Evolutionary conservation across 2,797 vertebrate genomes (phyloP), one percentile per base, ranked within the genome.

Genomic region (Hephaestus fuliginosus): DNA sequence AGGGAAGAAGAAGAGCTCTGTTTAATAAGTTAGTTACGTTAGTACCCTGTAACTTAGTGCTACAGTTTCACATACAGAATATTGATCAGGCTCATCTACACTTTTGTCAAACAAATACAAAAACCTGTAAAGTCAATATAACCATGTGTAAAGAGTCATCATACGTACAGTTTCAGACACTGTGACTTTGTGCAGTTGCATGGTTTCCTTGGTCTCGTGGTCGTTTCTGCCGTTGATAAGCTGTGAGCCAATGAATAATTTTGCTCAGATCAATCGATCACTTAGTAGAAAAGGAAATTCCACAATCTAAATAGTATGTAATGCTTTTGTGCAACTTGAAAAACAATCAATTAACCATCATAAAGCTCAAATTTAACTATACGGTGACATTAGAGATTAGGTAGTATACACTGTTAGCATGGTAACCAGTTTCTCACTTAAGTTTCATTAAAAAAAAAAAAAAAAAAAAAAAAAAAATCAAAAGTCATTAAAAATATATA

Each of bases 161-260:
- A 0, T 82, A 98, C 98, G 97, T 94, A 99, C 98, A 99, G 88
- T 93, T 99, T 99, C 83, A 99, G 96, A 92, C 98, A 99, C 66
- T 99, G 95, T 0, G 98, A 99, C 91, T 99, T 99, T 65, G 98
- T 99, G 95, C 98, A 99, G 92, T 99, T 99, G 89, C 98, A 99
- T 0, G 98, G 98, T 91, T 99, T 99, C 86, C 98, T 96, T 20
- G 96, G 98, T 22, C 98, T 96, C 36, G 97, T 97, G 56, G 97
- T 95, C 7, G 97, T 93, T 79, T 99, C 98, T 30, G 97, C 82
- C 25, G 95, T 83, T 7, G 95, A 92, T 74, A 96, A 88, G 49
- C 96, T 96, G 86, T 17, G 69, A 85, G 33, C 6, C 28, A 66
- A 43, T 0, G 4, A 60, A 70, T 3, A 46, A 58, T 4, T 43